Evolutionary conservation across 1,140 invertebrate genomes (phyloP).

Genomic region (Parasteatoda tepidariorum): DNA sequence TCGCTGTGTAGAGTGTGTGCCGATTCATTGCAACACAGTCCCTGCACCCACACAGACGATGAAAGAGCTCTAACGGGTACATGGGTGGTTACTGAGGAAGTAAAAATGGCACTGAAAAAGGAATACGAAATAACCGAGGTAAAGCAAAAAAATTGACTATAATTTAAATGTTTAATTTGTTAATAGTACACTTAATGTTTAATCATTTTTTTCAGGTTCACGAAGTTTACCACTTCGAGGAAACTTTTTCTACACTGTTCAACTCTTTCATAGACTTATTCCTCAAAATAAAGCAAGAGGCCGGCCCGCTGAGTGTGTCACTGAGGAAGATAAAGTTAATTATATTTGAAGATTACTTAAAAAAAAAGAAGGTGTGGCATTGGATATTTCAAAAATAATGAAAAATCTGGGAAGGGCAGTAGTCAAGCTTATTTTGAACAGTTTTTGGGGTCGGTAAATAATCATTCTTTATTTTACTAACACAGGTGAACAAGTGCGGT

Average conservation of each 20-base stretch:
- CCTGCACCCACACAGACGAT: no score
- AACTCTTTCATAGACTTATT: slow-evolving; percentile 61
- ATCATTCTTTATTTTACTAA: no score
- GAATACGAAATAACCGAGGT: neutral
- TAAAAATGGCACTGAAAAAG: neutral
- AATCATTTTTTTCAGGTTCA: slow-evolving; percentile 52
- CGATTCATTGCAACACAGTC: no score
- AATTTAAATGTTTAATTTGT: no score
- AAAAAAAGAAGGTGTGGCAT: slow-evolving; percentile 18
- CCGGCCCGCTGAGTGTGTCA: slow-evolving; percentile 10
- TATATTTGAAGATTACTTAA: slow-evolving; percentile 2
- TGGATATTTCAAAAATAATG: neutral
- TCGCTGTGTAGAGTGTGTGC: no score
- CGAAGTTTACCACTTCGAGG: slow-evolving; percentile 63
- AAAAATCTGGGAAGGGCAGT: slow-evolving; percentile 5
- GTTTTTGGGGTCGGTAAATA: slow-evolving; percentile 22
- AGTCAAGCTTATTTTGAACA: slow-evolving; percentile 13
- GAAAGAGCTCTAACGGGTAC: no score
- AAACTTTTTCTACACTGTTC: slow-evolving; percentile 53
- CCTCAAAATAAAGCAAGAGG: slow-evolving; percentile 60
- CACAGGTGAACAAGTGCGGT: no score
- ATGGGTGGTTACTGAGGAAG: neutral
- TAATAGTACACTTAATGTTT: no score
- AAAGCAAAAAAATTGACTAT: no score
- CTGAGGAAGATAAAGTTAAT: neutral